These are phyloP conservation scores for Prionailurus bengalensis DNA, from an alignment of 2,113 vertebrate genomes.

Conservation along the genomic window DNA sequence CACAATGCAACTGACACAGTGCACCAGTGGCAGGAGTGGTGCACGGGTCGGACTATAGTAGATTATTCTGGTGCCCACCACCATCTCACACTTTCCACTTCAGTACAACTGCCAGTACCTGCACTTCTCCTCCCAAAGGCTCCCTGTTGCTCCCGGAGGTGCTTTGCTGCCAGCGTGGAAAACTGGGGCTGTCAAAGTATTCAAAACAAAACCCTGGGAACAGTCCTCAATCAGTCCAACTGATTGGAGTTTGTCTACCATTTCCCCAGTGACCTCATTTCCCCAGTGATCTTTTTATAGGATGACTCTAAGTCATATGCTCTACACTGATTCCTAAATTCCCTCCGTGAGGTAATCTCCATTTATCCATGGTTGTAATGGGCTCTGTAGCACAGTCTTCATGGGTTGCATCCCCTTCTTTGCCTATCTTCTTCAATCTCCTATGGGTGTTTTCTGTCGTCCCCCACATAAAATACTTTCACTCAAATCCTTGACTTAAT, in stretches of 20 bases:
- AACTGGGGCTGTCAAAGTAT: background rate
- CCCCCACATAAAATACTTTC: conserved; percentile 43
- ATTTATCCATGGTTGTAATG: background rate
- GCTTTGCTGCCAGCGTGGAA: accelerated
- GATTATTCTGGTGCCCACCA: accelerated
- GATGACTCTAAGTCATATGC: background rate
- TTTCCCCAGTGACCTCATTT: background rate
- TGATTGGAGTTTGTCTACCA: background rate
- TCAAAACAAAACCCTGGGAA: background rate
- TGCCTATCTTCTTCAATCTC: background rate
- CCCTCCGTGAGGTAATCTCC: background rate
- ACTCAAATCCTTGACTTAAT: conserved; percentile 10
- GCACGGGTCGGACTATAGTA: accelerated
- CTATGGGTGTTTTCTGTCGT: conserved; percentile 13
- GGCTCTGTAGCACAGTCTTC: background rate
- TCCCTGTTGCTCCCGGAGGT: background rate
- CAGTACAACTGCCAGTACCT: accelerated
- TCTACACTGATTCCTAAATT: background rate
- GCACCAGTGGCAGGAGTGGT: accelerated
- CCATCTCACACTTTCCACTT: background rate
- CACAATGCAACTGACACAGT: background rate
- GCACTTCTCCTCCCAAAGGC: too few relatives aligned
- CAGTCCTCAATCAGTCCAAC: background rate
- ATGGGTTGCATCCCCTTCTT: background rate
- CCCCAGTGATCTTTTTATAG: background rate